A percentile compares a stretch with the other conserved stretches of the same genome.
phyloP scores from a whole-genome alignment of 2,113 vertebrate genomes.

The Ascaphus truei region DNA sequence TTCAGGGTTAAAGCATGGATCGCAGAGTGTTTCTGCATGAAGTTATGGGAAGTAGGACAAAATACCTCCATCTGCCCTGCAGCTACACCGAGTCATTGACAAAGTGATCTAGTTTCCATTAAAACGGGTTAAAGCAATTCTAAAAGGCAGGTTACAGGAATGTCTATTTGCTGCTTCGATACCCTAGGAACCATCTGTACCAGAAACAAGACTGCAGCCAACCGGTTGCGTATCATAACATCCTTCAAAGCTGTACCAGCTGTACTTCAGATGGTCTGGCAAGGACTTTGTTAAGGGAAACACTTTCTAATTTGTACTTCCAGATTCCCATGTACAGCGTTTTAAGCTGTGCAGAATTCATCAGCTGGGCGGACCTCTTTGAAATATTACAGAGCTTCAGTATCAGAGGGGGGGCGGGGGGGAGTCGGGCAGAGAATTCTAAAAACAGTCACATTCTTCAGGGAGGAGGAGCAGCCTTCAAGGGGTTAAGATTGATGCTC shows the following conservation, averaged over 20 bases:
- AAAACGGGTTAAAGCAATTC: not conserved
- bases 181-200: constrained; percentile 51
- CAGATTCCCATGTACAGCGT: constrained; percentile 29
- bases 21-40: no score
- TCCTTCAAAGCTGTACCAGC: constrained; percentile 48
- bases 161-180: constrained; percentile 46
- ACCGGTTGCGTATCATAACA: constrained; percentile 58
- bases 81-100: not conserved
- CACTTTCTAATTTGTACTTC: constrained; percentile 28
- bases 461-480: no score
- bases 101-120: not conserved
- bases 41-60: no score
- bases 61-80: not conserved
- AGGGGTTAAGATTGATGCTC: no score
- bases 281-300: constrained; percentile 30
- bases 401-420: no score
- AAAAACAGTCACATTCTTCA: no score
- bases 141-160: constrained; percentile 37
- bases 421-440: no score
- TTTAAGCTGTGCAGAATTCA: not conserved
- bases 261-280: constrained; percentile 40
- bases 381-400: not conserved
- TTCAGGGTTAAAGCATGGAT: no score
- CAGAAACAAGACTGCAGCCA: constrained; percentile 57
- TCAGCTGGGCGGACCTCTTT: not conserved